Evolutionary conservation across 2,113 vertebrate genomes (phyloP).

Genomic region (Apaloderma vittatum): DNA sequence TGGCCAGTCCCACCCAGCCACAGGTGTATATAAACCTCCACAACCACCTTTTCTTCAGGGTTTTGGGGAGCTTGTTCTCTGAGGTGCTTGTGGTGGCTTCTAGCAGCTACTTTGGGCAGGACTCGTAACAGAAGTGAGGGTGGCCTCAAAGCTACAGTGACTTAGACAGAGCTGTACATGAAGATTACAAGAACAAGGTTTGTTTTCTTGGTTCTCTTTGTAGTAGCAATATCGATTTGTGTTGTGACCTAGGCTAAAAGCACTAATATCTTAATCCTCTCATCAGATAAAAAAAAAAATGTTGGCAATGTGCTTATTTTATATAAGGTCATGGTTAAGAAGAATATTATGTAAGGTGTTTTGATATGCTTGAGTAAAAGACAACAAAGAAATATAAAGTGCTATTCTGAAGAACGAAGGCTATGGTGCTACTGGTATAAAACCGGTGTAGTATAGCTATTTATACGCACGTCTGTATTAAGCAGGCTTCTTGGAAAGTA

Average conservation of each 20-base stretch:
- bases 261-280: constrained; percentile 15
- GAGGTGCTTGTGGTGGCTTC: neutral
- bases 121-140: neutral
- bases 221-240: neutral
- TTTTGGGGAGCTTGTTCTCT: fast-evolving
- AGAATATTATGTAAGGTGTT: neutral
- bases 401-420: neutral
- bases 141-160: neutral
- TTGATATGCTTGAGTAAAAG: neutral
- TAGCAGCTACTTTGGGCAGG: neutral
- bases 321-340: neutral
- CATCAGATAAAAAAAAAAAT: neutral
- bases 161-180: neutral
- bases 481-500: neutral
- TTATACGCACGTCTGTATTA: neutral
- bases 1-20: neutral
- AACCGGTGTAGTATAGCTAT: neutral
- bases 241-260: neutral
- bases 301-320: neutral
- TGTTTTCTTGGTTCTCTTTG: neutral
- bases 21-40: neutral
- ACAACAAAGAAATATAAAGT: neutral
- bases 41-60: fast-evolving
- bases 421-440: neutral
- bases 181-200: neutral